Conservation (phyloP, 2,113 vertebrate species). For the Nycticebus coucang region DNA sequence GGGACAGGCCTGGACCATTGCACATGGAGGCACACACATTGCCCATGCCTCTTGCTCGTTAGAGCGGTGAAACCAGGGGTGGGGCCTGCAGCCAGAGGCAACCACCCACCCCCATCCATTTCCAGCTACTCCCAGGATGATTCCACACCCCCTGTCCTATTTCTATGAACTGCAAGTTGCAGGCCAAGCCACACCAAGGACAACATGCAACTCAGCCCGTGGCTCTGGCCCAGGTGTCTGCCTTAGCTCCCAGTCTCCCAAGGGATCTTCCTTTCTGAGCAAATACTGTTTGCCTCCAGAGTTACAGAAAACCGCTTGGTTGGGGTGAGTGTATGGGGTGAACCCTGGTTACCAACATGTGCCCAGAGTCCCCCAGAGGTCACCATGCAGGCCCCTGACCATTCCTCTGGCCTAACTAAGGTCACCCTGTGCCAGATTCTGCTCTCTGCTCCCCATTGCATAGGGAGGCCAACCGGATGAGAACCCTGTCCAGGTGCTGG, state of each 20-base stretch:
- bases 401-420: background rate
- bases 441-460: too few relatives aligned
- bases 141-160: background rate
- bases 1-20: too few relatives aligned
- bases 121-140: background rate
- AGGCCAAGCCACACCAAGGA: background rate
- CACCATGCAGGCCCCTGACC: fast-evolving
- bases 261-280: background rate
- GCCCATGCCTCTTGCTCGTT: too few relatives aligned
- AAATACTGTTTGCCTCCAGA: background rate
- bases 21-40: background rate
- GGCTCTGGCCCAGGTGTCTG: background rate
- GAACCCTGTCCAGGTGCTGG: too few relatives aligned
- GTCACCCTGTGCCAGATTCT: too few relatives aligned
- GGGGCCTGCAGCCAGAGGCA: too few relatives aligned
- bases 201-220: background rate
- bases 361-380: background rate
- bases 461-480: background rate
- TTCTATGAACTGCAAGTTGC: background rate
- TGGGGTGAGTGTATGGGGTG: background rate
- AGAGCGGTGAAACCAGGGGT: fast-evolving
- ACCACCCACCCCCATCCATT: background rate
- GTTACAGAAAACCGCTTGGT: background rate
- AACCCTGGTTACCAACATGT: background rate
- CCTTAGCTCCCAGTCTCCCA: background rate